A percentile compares a stretch with the other conserved stretches of the same genome.
Conservation (phyloP, 2,888 invertebrate genomes). For the Cryptus viduatorius region DNA sequence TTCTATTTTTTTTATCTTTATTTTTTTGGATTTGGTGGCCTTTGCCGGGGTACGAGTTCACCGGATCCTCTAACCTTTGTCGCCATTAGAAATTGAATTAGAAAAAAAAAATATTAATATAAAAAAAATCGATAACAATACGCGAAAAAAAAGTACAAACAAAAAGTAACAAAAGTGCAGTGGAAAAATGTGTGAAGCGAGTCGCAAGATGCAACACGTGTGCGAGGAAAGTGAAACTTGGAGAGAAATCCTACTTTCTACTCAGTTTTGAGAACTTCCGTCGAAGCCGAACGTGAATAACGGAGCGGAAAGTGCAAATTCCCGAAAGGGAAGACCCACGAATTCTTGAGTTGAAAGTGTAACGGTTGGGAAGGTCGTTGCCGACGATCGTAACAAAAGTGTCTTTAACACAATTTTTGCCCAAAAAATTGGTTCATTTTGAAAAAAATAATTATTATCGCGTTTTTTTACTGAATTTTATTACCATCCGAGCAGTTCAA, state of each 20-base stretch:
- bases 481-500: not conserved
- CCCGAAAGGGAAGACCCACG: constrained; percentile 17
- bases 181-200: not conserved
- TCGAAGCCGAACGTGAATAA: constrained; percentile 66
- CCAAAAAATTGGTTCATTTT: not conserved
- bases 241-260: constrained; percentile 20
- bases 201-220: not conserved
- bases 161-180: not conserved
- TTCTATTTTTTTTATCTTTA: constrained; percentile 38
- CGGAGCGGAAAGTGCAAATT: constrained; percentile 68
- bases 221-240: constrained; percentile 36
- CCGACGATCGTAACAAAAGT: not conserved
- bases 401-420: not conserved
- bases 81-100: constrained; percentile 54
- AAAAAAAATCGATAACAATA: not conserved
- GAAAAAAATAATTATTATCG: too few species aligned
- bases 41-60: constrained; percentile 77
- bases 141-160: not conserved
- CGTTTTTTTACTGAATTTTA: not conserved
- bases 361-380: constrained; percentile 39
- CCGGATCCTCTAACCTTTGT: constrained; percentile 74
- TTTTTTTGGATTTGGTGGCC: constrained; percentile 55
- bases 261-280: not conserved
- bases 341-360: constrained; percentile 71
- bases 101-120: not conserved